These are phyloP conservation scores for Sinosuthora webbiana DNA, from an alignment of 2,113 vertebrate genomes.

Conservation along the genomic window DNA sequence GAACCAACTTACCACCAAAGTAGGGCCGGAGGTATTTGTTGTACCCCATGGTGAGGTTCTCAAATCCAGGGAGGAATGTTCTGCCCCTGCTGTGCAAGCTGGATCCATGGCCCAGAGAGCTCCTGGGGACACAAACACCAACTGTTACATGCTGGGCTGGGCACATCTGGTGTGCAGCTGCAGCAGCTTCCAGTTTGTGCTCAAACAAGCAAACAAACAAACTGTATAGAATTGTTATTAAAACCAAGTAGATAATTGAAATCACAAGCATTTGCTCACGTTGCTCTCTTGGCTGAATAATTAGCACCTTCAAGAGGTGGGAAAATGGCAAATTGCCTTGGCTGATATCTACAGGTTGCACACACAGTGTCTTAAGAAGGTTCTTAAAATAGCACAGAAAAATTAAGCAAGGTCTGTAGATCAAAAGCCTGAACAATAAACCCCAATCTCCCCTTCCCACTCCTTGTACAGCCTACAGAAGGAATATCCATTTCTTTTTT, in stretches of 20 bases:
- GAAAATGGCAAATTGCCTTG: not conserved
- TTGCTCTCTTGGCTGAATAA: not conserved
- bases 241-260: not conserved
- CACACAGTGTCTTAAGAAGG: not conserved
- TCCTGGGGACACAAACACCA: slow-evolving; percentile 52
- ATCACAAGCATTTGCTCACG: not conserved
- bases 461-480: not conserved
- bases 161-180: not conserved
- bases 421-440: not conserved
- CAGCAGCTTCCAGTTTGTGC: not conserved
- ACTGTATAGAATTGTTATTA: not conserved
- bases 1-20: slow-evolving; percentile 82
- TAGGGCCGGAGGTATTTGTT: slow-evolving; percentile 90
- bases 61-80: slow-evolving; percentile 83
- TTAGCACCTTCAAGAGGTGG: not conserved
- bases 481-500: not conserved
- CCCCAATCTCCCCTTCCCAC: not conserved
- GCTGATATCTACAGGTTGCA: not conserved
- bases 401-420: not conserved
- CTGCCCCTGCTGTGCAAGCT: slow-evolving; percentile 66
- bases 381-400: not conserved
- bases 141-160: not conserved
- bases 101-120: slow-evolving; percentile 39
- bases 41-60: slow-evolving; percentile 89
- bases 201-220: not conserved